Evolutionary conservation across 1,140 invertebrate genomes (phyloP).

Genomic region (Aphidius ervi): DNA sequence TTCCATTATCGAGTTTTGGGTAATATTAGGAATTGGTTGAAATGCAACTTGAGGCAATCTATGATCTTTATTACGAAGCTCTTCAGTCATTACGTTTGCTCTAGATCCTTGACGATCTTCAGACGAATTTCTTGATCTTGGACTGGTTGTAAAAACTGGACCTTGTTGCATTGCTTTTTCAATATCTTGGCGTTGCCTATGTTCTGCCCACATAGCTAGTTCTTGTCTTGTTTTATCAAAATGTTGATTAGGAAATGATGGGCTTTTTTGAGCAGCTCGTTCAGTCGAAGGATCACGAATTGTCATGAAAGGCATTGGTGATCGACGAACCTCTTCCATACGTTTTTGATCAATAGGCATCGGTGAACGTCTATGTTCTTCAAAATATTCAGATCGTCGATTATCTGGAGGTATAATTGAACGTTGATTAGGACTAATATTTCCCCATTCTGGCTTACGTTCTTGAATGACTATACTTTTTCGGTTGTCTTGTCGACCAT

Average conservation of each 20-base stretch:
- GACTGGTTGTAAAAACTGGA: constrained; percentile 43
- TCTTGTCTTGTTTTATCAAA: constrained; percentile 51
- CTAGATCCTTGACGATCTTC: constrained; percentile 41
- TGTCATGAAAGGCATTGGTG: constrained; percentile 48
- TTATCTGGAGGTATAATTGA: constrained; percentile 40
- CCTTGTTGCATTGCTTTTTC: constrained; percentile 39
- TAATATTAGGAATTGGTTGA: constrained; percentile 49
- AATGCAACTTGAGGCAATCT: constrained; percentile 44
- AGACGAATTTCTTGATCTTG: constrained; percentile 44
- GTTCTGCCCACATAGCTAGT: constrained; percentile 48
- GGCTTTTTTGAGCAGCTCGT: constrained; percentile 43
- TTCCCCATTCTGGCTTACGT: constrained; percentile 45
- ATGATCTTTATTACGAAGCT: constrained; percentile 38
- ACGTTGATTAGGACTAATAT: constrained; percentile 45
- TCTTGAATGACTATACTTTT: constrained; percentile 32
- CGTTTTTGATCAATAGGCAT: constrained; percentile 46
- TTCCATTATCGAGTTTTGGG: constrained; percentile 49
- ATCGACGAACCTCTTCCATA: constrained; percentile 46
- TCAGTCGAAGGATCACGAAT: constrained; percentile 43
- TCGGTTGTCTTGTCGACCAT: constrained; percentile 40
- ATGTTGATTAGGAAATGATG: constrained; percentile 43
- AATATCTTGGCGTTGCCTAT: constrained; percentile 47
- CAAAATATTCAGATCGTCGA: constrained; percentile 48
- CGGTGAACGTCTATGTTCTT: constrained; percentile 49
- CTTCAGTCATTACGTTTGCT: constrained; percentile 23